Evolutionary conservation across 2,888 invertebrate species (phyloP), one percentile per base, ranked within the genome.

Genomic region (Rosalia funebris): DNA sequence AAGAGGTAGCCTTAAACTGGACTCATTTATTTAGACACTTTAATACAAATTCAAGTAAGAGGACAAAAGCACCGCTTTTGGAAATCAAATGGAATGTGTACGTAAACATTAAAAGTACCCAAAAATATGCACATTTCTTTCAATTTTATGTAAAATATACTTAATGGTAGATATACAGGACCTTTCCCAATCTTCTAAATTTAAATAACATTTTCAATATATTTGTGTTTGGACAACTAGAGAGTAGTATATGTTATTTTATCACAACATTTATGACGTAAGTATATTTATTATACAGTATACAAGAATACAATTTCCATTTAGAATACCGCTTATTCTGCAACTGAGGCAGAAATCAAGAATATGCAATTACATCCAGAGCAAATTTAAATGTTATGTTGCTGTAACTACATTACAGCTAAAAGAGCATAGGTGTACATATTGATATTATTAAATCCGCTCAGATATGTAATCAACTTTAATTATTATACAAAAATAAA

Each of bases 291-390:
- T 55, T 41, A 37, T 55, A 66, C 63, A 64, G 61, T 65, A 66
- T 69, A 64, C 55, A 68, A 69, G 65, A 72, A 72, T 75, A 75
- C 70, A 73, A 67, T 63, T 70, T 71, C 75, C 73, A 76, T 77
- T 77, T 77, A 77, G 77, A 77, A 77, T 77, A 74, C 70, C 75
- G 77, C 77, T 77, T 75, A 70, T 65, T 67, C 74, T 63, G 59
- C 56, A 55, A 59, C 60, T 60, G 59, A 69, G 66, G 65, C 63
- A 66, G 61, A 65, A 70, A 66, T 60, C 50, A 62, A 62, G 57
- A 65, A 61, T 58, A 63, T 52, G 34, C 48, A 58, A 25, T 36
- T 19, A 34, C 17, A 4, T 17, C 19, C 34, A 11, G 11, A 36
- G 11, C 44, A 54, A 25, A 44, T 34, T 54, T 36, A 16, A 42